Base-by-base conservation (phyloP, 2,888 invertebrate genomes). In the Eupelmus urozonus region DNA sequence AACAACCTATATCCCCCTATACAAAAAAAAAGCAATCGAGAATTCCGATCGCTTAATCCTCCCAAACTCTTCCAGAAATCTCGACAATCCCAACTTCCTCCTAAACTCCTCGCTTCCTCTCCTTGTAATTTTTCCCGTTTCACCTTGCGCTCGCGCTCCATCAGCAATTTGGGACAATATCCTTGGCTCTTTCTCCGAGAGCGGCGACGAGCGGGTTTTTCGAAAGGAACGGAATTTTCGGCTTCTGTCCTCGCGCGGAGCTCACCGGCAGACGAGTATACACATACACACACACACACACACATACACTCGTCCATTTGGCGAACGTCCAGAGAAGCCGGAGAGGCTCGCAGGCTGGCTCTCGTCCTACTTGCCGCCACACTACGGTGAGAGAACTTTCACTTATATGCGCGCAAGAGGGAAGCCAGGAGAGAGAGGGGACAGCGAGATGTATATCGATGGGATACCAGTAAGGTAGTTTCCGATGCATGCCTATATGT, bases 241-340 rank as follows among this genome's bases (percentile, higher is more conserved):
- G 53, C 18, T 60, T 34, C 13, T 16, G 9, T 18, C 51, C 53
- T 29, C 29, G 20, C 42, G 25, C 20, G 55, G 34, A 20, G 20
- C 27, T 34, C 34, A 34, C 34, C 34, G 34, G 3, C 34, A 34
- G 3, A 34, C 34, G 34, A 34, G 11, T 16, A 23, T 25, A 18
- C 23, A 18, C 5, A 57, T n/a, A 13, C 16, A 25, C 2, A 20
- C 20, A 13, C 20, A 55, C 20, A 55, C 4, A 57, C 4, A 57
- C n/a, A 57, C 16, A 18, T 11, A 13, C 25, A 81, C 78, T 70
- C 78, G 75, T 80, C 81, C 86, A 85, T 87, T 87, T 87, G 87
- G 87, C 87, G 85, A 87, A 84, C 83, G 84, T 85, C 85, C 84
- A 84, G 81, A 80, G 34, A 34, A 9, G 34, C 34, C 34, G 34